Percentiles rank a stretch among this genome's conserved stretches.
These are phyloP conservation scores for Passer domesticus DNA, from an alignment of 2,113 vertebrate species.

Conservation along the genomic window DNA sequence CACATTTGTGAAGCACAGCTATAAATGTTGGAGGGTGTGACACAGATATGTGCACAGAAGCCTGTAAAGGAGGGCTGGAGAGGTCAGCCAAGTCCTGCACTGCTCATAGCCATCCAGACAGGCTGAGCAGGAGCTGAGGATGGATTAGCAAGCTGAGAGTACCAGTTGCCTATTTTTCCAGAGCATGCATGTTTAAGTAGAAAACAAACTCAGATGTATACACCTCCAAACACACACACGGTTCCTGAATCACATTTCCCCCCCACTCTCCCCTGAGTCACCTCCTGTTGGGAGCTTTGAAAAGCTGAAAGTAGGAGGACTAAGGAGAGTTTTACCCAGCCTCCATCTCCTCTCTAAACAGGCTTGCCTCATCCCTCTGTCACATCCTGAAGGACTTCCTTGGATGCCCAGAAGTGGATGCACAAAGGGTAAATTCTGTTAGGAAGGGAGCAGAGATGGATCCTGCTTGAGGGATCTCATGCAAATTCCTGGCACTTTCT, in stretches of 20 bases:
- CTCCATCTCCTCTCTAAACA: background rate
- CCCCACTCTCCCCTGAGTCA: constrained; percentile 53
- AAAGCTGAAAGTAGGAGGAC: constrained; percentile 39
- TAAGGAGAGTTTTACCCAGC: background rate
- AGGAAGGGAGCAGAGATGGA: background rate
- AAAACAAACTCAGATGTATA: background rate
- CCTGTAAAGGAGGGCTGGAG: background rate
- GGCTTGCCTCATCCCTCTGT: background rate
- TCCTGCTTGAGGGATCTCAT: background rate
- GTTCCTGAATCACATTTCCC: constrained; percentile 27
- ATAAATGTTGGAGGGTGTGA: background rate
- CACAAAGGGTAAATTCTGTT: background rate
- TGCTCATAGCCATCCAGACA: background rate
- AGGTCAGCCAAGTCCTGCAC: constrained; percentile 26
- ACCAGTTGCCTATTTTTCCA: background rate
- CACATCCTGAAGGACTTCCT: background rate
- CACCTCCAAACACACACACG: background rate
- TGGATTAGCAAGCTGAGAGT: background rate
- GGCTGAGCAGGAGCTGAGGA: background rate
- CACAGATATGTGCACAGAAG: background rate
- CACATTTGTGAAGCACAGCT: background rate
- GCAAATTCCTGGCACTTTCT: background rate
- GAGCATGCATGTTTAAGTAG: background rate
- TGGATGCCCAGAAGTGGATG: background rate
- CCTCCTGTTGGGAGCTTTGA: constrained; percentile 14